phyloP scores from a whole-genome alignment of 2,797 vertebrate genomes.

The Takifugu rubripes region DNA sequence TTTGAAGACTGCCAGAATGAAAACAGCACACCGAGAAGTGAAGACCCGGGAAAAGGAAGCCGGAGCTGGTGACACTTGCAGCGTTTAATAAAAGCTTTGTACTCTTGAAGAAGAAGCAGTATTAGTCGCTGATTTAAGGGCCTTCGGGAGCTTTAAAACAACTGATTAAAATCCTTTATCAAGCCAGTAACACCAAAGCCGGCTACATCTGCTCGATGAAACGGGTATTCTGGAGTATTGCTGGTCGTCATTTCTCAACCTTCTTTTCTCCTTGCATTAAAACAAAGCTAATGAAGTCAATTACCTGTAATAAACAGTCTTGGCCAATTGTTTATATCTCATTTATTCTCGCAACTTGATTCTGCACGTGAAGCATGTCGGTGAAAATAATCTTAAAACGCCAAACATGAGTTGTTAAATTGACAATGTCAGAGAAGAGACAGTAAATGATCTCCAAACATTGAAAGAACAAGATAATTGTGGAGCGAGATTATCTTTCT shows the following conservation, averaged over 20 bases:
- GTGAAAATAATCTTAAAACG: no score
- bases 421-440: no score
- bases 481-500: no score
- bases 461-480: no score
- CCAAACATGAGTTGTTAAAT: no score
- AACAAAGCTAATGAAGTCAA: constrained; percentile 30
- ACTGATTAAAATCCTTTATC: constrained; percentile 4
- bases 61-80: neutral
- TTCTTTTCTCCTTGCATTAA: constrained; percentile 16
- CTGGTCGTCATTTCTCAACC: constrained; percentile 25
- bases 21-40: neutral
- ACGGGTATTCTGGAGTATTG: constrained; percentile 35
- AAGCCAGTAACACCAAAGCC: neutral
- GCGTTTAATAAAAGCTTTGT: neutral
- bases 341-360: constrained; percentile 16
- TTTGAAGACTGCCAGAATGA: neutral
- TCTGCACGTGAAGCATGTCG: constrained; percentile 13
- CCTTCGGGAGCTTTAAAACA: neutral
- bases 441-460: no score
- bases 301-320: constrained; percentile 30
- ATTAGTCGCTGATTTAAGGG: constrained; percentile 13
- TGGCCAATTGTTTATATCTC: constrained; percentile 22
- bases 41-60: neutral
- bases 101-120: constrained; percentile 1
- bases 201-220: constrained; percentile 20